These are phyloP conservation scores for Halcyon badia DNA, from an alignment of 2,797 vertebrate species.

Conservation along the genomic window DNA sequence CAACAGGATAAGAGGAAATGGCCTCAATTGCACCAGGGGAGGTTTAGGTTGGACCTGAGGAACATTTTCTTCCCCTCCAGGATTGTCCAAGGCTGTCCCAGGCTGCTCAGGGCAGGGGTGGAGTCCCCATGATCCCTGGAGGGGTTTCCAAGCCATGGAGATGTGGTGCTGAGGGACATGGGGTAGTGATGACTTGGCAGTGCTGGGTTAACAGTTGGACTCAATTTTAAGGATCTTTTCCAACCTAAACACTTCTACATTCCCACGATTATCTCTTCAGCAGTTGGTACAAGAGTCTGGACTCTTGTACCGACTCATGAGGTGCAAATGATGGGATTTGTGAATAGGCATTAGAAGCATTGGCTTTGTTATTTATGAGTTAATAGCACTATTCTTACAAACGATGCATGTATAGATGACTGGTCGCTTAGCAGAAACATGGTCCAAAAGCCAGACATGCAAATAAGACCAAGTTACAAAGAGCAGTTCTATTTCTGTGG, in stretches of 20 bases:
- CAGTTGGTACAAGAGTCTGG: not conserved
- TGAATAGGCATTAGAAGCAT: not conserved
- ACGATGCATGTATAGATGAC: not conserved
- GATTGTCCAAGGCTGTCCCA: not conserved
- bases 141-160: not conserved
- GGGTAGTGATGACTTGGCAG: not conserved
- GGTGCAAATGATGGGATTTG: not conserved
- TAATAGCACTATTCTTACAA: not conserved
- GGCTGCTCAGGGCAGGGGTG: not conserved
- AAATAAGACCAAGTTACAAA: not conserved
- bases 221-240: not conserved
- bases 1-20: not conserved
- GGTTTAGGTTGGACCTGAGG: not conserved
- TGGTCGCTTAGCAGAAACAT: not conserved
- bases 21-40: not conserved
- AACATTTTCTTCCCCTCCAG: too few species aligned
- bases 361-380: not conserved
- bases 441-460: not conserved
- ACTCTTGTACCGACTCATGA: not conserved
- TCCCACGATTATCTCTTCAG: not conserved
- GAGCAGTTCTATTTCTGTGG: slow-evolving; percentile 3
- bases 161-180: not conserved
- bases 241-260: not conserved
- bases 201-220: not conserved
- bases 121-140: not conserved